Evolutionary conservation across 2,888 invertebrate species (phyloP).

Genomic region (Luperina nickerlii): DNA sequence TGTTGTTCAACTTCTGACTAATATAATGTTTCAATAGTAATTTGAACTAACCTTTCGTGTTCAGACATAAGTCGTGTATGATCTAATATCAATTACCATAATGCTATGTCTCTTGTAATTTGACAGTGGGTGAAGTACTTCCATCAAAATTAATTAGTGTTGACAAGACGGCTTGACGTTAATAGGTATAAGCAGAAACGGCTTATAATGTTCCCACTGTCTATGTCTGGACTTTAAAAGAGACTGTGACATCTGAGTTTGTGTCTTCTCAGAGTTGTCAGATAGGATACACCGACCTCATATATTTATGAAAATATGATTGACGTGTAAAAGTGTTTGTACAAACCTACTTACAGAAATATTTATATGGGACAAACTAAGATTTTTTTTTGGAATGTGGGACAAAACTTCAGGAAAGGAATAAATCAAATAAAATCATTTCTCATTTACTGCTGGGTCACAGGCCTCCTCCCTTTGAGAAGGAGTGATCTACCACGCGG

Average conservation of each 20-base stretch:
- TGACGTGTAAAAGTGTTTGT: too few relatives aligned
- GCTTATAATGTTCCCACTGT: background rate
- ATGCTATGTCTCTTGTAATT: constrained; percentile 17
- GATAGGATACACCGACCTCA: too few relatives aligned
- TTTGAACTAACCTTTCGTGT: constrained; percentile 13
- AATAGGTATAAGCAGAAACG: background rate
- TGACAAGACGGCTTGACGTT: constrained; percentile 12
- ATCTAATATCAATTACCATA: constrained; percentile 33
- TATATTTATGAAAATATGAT: too few relatives aligned
- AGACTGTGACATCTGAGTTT: background rate
- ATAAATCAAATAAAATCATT: too few relatives aligned
- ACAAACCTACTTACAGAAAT: too few relatives aligned
- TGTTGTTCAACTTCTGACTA: background rate
- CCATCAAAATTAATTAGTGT: constrained; percentile 33
- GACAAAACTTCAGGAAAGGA: too few relatives aligned
- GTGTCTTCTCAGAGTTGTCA: too few relatives aligned
- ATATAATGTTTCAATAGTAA: background rate
- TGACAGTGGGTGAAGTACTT: constrained; percentile 5
- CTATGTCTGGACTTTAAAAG: background rate
- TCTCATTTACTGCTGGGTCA: background rate
- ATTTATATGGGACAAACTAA: too few relatives aligned
- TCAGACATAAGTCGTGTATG: background rate
- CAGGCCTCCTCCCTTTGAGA: background rate
- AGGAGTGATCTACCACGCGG: background rate
- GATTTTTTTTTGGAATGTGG: too few relatives aligned